Base-by-base conservation (phyloP, 2,888 invertebrate genomes). In the Diogma glabrata region DNA sequence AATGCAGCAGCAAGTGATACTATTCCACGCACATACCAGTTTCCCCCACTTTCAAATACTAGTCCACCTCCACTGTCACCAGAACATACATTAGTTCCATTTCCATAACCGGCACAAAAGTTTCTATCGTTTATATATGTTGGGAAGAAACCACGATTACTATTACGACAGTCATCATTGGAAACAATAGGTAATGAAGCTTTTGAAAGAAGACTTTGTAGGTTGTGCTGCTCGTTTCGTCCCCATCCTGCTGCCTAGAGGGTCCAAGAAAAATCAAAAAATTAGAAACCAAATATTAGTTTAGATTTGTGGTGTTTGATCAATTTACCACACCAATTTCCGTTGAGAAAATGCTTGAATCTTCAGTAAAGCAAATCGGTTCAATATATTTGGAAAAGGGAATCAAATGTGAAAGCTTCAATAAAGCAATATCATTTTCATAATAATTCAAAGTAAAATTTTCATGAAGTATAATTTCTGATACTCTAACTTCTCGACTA, bases 11-110 rank as follows among this genome's bases (percentile, higher is more conserved):
- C 47, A 8, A 43, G 17, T 9, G 38, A 40, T 0, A 52, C 24
- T 3, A 49, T 26, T 14, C 52, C 52, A 20, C 52, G 26, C 17
- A 52, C 33, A 28, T 52, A 52, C 47, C 38, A 52, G 3, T 22
- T 24, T 7, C 22, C 23, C 2, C 20, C 23, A 30, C 7, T 19
- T 36, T 52, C 20, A 1, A 52, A 14, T n/a, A 36, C 52, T n/a
- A 52, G 43, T 26, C 47, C 48, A 19, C 52, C 52, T n/a, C 49
- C 51, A 40, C 40, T 40, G 22, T 40, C 40, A 1, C 40, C 40
- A 10, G 40, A 20, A 40, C 40, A 40, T 20, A 40, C 10, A 6
- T 19, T 20, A 12, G 40, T 40, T 6, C 40, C 40, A 20, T 40
- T 40, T 3, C 40, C 19, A 40, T 40, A 40, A 9, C 40, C 40